Percentiles rank a stretch among this genome's conserved stretches.
These are phyloP conservation scores for Caenorhabditis sulstoni DNA, from an alignment of 2,888 invertebrate genomes.

Conservation along the genomic window DNA sequence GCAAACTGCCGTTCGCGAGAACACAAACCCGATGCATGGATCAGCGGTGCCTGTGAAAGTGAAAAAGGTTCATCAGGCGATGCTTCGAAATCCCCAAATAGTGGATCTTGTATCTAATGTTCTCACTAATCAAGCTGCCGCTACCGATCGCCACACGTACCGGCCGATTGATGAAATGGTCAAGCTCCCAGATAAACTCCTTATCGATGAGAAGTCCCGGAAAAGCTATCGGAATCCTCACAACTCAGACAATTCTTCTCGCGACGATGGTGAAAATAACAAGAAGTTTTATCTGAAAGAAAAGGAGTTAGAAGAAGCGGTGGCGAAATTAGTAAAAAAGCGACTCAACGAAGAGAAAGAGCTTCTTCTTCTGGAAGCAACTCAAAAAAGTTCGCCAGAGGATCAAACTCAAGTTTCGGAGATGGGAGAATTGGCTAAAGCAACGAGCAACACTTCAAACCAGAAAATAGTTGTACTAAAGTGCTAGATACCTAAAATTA, in stretches of 20 bases:
- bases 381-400: conserved; percentile 5
- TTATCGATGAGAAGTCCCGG: background rate
- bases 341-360: conserved; percentile 22
- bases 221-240: no score
- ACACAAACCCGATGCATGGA: conserved; percentile 65
- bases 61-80: conserved; percentile 36
- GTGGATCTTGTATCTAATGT: conserved; percentile 6
- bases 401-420: background rate
- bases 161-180: conserved; percentile 24
- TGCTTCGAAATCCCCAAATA: conserved; percentile 20
- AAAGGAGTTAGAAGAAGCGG: conserved; percentile 46
- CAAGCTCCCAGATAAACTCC: conserved; percentile 6
- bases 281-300: conserved; percentile 20
- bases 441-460: no score
- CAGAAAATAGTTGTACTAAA: no score
- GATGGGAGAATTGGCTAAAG: background rate
- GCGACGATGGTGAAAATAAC: background rate
- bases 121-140: conserved; percentile 9
- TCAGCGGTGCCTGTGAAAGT: conserved; percentile 64
- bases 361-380: background rate
- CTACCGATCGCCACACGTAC: conserved; percentile 2
- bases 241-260: conserved; percentile 18
- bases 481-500: no score
- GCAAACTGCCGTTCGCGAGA: conserved; percentile 51
- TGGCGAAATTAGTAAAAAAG: conserved; percentile 45